phyloP scores from a whole-genome alignment of 2,113 vertebrate genomes.

The Osmerus mordax region DNA sequence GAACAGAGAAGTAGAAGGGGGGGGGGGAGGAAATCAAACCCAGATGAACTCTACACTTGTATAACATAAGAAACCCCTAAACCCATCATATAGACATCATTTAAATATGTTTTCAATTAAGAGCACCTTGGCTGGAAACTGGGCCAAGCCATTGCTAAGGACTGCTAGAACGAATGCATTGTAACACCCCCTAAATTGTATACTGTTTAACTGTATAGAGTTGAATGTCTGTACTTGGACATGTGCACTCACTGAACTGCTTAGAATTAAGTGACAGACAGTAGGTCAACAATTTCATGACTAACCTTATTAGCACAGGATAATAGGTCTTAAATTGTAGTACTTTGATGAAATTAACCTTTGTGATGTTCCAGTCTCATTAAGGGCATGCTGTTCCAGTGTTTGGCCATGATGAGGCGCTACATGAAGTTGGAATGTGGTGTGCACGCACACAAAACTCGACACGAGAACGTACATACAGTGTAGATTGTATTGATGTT shows the following conservation, averaged over 20 bases:
- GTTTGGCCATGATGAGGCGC: not conserved
- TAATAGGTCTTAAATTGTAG: too few relatives aligned
- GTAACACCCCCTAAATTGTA: not conserved
- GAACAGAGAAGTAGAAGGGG: conserved; percentile 36
- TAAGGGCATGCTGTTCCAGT: conserved; percentile 1
- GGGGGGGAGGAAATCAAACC: conserved; percentile 69
- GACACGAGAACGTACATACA: too few relatives aligned
- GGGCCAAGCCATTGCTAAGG: conserved; percentile 36
- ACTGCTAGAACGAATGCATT: too few relatives aligned
- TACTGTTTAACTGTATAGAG: too few relatives aligned
- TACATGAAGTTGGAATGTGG: not conserved
- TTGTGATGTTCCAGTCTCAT: not conserved
- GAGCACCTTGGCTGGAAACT: conserved; percentile 44
- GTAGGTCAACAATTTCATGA: too few relatives aligned
- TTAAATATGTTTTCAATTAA: conserved; percentile 55
- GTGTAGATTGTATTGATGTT: too few relatives aligned
- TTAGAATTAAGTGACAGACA: too few relatives aligned
- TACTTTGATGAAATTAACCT: too few relatives aligned
- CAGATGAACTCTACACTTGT: conserved; percentile 67
- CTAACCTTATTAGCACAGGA: too few relatives aligned
- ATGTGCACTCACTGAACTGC: too few relatives aligned
- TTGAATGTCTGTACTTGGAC: too few relatives aligned
- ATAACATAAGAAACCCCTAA: conserved; percentile 63
- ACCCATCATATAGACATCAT: conserved; percentile 50
- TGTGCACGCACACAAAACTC: too few relatives aligned